A percentile compares a stretch with the other conserved stretches of the same genome.
These are phyloP conservation scores for Diadema setosum DNA, from an alignment of 35 echinoderm and acorn worm genomes.

Conservation along the genomic window DNA sequence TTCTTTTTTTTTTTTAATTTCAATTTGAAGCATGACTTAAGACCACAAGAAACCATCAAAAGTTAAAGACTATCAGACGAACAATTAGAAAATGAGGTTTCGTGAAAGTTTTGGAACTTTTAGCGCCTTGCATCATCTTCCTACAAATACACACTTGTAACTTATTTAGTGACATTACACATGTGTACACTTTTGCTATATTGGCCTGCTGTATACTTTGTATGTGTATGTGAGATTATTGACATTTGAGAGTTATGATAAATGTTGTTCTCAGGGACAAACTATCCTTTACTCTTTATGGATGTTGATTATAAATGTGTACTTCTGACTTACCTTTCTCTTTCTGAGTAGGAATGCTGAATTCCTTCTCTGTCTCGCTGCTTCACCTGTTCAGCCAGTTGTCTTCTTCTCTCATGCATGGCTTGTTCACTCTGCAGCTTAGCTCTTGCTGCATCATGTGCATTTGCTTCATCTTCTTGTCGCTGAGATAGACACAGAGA, in stretches of 20 bases:
- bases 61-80: too few species aligned
- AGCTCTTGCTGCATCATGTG: not conserved
- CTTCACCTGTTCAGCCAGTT: conserved; percentile 24
- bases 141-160: not conserved
- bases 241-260: too few species aligned
- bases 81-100: too few species aligned
- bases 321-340: conserved; percentile 56
- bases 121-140: too few species aligned
- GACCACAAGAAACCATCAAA: too few species aligned
- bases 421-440: not conserved
- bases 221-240: too few species aligned
- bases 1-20: too few species aligned
- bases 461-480: not conserved
- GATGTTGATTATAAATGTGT: not conserved
- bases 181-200: too few species aligned
- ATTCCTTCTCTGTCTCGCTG: conserved; percentile 51
- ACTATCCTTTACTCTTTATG: not conserved
- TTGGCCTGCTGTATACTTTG: too few species aligned
- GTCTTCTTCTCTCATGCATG: not conserved
- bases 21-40: too few species aligned
- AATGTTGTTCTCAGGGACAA: too few species aligned
- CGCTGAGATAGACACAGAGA: not conserved
- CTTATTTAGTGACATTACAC: not conserved
- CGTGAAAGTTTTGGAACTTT: too few species aligned
- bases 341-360: conserved; percentile 55